Evolutionary conservation across 2,797 vertebrate genomes (phyloP).

Genomic region (Coregonus sp.): DNA sequence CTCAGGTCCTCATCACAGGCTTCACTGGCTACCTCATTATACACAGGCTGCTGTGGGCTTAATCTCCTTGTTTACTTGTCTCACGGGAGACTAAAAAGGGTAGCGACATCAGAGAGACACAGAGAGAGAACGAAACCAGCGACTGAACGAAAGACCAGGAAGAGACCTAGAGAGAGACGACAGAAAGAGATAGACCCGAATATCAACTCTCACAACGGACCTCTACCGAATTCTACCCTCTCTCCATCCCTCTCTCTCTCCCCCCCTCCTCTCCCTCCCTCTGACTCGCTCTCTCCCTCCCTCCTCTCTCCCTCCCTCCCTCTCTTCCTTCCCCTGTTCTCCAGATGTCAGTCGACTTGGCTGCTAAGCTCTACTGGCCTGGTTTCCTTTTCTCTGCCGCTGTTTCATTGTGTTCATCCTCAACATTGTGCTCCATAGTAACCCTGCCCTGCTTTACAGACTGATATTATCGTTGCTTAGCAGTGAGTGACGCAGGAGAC

Average conservation of each 20-base stretch:
- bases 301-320: neutral
- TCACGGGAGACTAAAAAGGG: too few species aligned
- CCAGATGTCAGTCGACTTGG: slow-evolving; percentile 2
- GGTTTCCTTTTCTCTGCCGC: neutral
- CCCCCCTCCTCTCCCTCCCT: too few species aligned
- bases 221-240: too few species aligned
- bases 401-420: neutral
- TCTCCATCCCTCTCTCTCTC: neutral
- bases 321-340: neutral
- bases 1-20: slow-evolving; percentile 10
- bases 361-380: neutral
- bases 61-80: neutral
- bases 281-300: neutral
- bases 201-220: too few species aligned
- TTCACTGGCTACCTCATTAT: slow-evolving; percentile 4
- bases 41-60: neutral
- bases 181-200: too few species aligned
- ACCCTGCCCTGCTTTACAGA: neutral
- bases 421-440: neutral
- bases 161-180: too few species aligned
- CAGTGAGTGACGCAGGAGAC: neutral
- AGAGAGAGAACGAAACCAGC: too few species aligned
- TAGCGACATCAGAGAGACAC: too few species aligned
- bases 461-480: neutral
- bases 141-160: too few species aligned